Percentiles rank a stretch among this genome's conserved stretches.
phyloP scores from a whole-genome alignment of 2,797 vertebrate species.

The Geotrypetes seraphini region DNA sequence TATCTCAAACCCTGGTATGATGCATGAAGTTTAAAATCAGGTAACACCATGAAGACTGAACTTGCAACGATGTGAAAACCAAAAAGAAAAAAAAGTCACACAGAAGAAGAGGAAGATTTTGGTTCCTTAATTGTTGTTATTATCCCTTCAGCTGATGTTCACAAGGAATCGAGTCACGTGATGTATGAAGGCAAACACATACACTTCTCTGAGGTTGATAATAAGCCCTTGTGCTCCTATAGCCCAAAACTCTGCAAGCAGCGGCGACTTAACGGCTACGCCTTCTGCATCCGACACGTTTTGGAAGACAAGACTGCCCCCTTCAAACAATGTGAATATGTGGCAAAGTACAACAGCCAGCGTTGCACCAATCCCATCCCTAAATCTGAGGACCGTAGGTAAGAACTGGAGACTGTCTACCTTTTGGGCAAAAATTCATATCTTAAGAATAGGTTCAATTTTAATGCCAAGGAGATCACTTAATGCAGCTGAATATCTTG shows the following conservation, averaged over 20 bases:
- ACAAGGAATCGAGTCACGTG: constrained; percentile 99
- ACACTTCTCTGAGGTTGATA: constrained; percentile 99
- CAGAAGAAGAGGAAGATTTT: neutral
- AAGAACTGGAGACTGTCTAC: constrained; percentile 18
- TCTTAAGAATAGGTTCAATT: too few relatives aligned
- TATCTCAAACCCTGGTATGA: constrained; percentile 52
- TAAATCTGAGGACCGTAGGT: constrained; percentile 97
- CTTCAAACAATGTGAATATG: constrained; percentile 99
- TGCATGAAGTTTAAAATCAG: constrained; percentile 68
- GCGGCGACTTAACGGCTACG: constrained; percentile 96
- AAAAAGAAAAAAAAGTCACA: neutral
- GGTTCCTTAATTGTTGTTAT: constrained; percentile 20
- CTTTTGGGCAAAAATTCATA: too few relatives aligned
- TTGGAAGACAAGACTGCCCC: constrained; percentile 98
- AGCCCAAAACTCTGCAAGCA: constrained; percentile 99
- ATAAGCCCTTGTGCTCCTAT: constrained; percentile 99
- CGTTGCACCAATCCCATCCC: constrained; percentile 98
- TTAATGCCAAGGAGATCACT: too few relatives aligned
- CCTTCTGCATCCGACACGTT: constrained; percentile 98
- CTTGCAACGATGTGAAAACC: neutral
- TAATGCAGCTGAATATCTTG: too few relatives aligned
- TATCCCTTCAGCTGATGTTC: constrained; percentile 95
- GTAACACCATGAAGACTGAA: too few relatives aligned
- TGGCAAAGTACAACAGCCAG: constrained; percentile 99
- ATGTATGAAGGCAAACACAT: constrained; percentile 99